Base-by-base conservation (phyloP, 2,797 vertebrate genomes). In the Alexandromys oeconomus region DNA sequence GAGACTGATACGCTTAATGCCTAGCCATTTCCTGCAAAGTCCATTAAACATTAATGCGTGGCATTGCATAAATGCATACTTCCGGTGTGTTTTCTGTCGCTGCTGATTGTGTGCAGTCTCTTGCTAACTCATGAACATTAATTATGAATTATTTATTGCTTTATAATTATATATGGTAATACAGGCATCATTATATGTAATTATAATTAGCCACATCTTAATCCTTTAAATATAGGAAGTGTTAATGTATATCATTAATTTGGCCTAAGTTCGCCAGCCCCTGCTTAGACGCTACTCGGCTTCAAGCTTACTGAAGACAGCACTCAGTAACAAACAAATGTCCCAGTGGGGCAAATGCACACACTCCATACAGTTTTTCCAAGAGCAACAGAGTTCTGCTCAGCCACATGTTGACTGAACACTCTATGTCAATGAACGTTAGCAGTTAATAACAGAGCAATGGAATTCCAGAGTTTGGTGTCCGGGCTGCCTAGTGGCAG, bases 81-180 rank as follows among this genome's bases (percentile, higher is more conserved):
- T 92, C 25, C 63, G 54, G 59, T 40, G 43, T 81, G 48, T 92
- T 92, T 51, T 34, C 57, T 92, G 29, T 48, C 82, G 7, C 65
- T 63, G 5, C 48, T 79, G 87, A 87, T 81, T 78, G 80, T 48
- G 57, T 59, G 8, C 12, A 37, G 43, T 67, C 63, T 84, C 89
- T 82, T 87, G n/a, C 77, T 73, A 59, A 67, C 77, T 78, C 23
- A 43, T 9, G 27, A 6, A 46, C 46, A 11, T 65, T 37, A 87
- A 93, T 69, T 48, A 81, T 48, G 74, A 90, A 87, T 89, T 91
- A 91, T 86, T 48, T 93, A 80, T 76, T 31, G n/a, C 76, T 90
- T 37, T 69, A 27, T 76, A 87, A 76, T 87, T 57, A n/a, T 12
- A 74, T 79, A 79, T 81, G 34, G 46, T 84, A 67, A 80, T 43